phyloP scores from a whole-genome alignment of 23 tunicate genomes.

The Corella eumyota region DNA sequence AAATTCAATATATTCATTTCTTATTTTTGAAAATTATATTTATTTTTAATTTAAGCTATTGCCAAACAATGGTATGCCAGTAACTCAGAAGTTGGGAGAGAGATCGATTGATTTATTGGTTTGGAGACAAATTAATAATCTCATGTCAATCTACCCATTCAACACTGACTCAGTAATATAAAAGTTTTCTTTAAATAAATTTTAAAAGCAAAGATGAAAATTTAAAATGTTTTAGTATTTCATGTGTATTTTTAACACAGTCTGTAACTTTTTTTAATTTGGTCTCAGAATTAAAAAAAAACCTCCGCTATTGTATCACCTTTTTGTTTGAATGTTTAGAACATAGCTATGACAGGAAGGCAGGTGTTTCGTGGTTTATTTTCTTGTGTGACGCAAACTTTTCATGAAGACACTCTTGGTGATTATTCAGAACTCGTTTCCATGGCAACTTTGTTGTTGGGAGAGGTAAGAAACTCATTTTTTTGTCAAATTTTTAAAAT shows the following conservation, averaged over 20 bases:
- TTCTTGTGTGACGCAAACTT: conserved; percentile 64
- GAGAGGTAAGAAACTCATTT: too few species aligned
- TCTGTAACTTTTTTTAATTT: too few species aligned
- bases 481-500: too few species aligned
- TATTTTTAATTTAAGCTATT: neutral
- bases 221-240: too few species aligned
- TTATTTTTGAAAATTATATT: neutral
- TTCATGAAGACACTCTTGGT: conserved; percentile 90
- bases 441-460: conserved; percentile 20
- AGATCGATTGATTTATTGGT: conserved; percentile 47
- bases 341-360: conserved; percentile 9
- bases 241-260: too few species aligned
- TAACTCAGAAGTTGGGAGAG: conserved; percentile 72
- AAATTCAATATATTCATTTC: neutral
- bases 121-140: conserved; percentile 40
- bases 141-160: conserved; percentile 44
- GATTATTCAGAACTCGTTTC: conserved; percentile 44
- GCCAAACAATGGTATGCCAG: conserved; percentile 35
- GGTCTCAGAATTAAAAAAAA: too few species aligned
- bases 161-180: conserved; percentile 47
- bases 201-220: too few species aligned
- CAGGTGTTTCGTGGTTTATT: conserved; percentile 36
- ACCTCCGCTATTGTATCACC: too few species aligned
- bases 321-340: too few species aligned
- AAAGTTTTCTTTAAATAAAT: too few species aligned